phyloP scores from a whole-genome alignment of 2,888 invertebrate species.

The Automeris io region DNA sequence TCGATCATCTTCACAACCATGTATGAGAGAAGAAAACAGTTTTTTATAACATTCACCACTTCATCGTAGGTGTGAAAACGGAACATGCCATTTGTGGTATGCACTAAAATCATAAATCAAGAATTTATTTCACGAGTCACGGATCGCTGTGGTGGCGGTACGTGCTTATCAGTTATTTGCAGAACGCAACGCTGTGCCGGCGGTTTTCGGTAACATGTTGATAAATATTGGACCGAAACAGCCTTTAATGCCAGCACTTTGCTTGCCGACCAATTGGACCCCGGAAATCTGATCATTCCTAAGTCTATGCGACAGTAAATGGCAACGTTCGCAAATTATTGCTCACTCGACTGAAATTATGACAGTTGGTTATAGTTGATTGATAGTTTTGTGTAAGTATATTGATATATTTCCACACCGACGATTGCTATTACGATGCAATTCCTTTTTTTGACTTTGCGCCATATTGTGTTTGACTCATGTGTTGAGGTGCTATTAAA shows the following conservation, averaged over 20 bases:
- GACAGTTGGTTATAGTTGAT: conserved; percentile 1
- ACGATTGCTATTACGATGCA: too few relatives aligned
- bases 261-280: conserved; percentile 21
- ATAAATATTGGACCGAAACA: conserved; percentile 56
- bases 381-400: not conserved
- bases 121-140: conserved; percentile 65
- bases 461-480: too few relatives aligned
- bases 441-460: too few relatives aligned
- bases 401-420: too few relatives aligned
- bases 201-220: conserved; percentile 54
- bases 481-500: too few relatives aligned
- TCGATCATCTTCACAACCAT: not conserved
- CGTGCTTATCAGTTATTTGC: conserved; percentile 73
- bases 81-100: conserved; percentile 21
- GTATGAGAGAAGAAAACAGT: not conserved
- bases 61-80: conserved; percentile 1
- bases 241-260: conserved; percentile 24
- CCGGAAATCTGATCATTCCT: conserved; percentile 27
- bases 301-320: conserved; percentile 19
- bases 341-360: conserved; percentile 28
- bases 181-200: conserved; percentile 40
- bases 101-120: conserved; percentile 68
- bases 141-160: conserved; percentile 51
- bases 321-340: conserved; percentile 28
- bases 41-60: not conserved